Evolutionary conservation across 2,888 invertebrate species (phyloP).

Genomic region (Erebia palarica): DNA sequence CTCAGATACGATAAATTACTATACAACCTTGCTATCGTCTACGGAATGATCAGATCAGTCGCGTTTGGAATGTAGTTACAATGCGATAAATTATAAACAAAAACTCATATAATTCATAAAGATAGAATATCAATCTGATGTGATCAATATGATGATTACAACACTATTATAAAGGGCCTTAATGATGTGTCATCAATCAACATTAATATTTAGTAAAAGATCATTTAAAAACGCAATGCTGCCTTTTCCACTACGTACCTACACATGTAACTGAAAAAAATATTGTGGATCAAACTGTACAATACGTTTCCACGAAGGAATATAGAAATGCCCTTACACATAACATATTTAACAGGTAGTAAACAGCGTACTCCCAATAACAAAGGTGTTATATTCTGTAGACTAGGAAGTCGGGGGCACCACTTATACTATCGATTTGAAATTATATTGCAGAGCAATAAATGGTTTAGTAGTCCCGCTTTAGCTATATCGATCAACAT

Average conservation of each 20-base stretch:
- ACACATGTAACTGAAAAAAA: background rate
- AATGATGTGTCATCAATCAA: background rate
- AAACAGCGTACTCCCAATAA: background rate
- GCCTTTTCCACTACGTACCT: background rate
- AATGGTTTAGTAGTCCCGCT: constrained; percentile 29
- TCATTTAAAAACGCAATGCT: background rate
- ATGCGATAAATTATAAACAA: background rate
- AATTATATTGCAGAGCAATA: constrained; percentile 31
- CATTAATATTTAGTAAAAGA: background rate
- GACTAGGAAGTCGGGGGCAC: background rate
- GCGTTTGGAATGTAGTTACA: background rate
- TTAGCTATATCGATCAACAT: constrained; percentile 16
- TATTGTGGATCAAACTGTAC: background rate
- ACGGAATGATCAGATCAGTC: background rate
- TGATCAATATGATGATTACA: background rate
- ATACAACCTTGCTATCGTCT: constrained; percentile 5
- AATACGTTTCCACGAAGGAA: no score
- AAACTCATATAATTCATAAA: background rate
- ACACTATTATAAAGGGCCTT: background rate
- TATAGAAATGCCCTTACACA: no score
- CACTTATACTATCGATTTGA: constrained; percentile 18
- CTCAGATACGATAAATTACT: constrained; percentile 18
- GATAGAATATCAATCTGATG: no score
- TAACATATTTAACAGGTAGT: background rate
- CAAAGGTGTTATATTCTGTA: constrained; percentile 4